phyloP scores from a whole-genome alignment of 2,797 vertebrate genomes.

The Danio kyathit region DNA sequence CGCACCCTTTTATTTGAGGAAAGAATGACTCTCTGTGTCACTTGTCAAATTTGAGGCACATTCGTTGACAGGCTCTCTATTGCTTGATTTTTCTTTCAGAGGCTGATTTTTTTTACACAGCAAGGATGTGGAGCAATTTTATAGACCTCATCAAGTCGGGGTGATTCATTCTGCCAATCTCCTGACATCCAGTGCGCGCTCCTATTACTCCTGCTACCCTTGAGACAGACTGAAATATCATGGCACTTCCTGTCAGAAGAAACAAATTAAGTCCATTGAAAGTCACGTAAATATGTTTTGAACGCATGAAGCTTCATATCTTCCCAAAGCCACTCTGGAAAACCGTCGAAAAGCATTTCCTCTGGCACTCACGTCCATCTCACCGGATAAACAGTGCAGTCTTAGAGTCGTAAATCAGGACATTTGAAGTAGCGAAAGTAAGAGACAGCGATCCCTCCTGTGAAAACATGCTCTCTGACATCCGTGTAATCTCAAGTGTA shows the following conservation, averaged over 20 bases:
- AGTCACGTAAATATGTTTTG: conserved; percentile 9
- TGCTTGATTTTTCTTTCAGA: conserved; percentile 55
- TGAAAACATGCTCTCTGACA: conserved; percentile 21
- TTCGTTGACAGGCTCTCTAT: conserved; percentile 45
- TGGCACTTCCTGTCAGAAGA: conserved; percentile 52
- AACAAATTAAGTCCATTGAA: conserved; percentile 50
- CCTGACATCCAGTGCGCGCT: conserved; percentile 38
- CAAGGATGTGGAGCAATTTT: conserved; percentile 54
- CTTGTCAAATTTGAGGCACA: conserved; percentile 50
- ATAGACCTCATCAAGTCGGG: conserved; percentile 47
- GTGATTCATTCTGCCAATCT: conserved; percentile 59
- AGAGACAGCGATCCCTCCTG: conserved; percentile 15
- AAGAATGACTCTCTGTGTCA: conserved; percentile 48
- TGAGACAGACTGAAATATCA: conserved; percentile 51
- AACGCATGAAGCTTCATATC: conserved; percentile 19
- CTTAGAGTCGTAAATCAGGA: not conserved
- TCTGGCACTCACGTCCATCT: not conserved
- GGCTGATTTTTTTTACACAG: conserved; percentile 45
- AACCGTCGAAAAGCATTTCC: not conserved
- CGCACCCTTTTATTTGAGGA: conserved; percentile 28
- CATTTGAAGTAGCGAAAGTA: conserved; percentile 14
- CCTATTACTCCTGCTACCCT: conserved; percentile 53
- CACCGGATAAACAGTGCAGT: not conserved
- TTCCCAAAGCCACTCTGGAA: not conserved
- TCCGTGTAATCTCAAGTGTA: conserved; percentile 35